phyloP scores from a whole-genome alignment of 2,113 vertebrate genomes.

The Reinhardtius hippoglossoides region DNA sequence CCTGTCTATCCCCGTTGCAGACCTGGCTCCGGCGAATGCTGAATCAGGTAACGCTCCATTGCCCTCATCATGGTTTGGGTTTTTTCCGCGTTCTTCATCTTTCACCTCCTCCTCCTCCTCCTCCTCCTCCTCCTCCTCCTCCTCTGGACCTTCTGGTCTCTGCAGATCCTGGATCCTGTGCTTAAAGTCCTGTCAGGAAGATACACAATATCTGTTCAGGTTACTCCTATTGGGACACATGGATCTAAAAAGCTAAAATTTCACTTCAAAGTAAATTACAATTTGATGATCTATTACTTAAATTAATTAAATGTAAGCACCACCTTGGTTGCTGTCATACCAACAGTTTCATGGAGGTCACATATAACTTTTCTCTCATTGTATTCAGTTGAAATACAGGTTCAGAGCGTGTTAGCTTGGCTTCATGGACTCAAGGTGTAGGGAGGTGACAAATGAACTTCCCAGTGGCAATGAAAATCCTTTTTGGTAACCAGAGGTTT shows the following conservation, averaged over 20 bases:
- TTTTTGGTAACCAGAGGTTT: background rate
- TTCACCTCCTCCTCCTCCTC: slow-evolving; percentile 5
- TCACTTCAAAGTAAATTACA: background rate
- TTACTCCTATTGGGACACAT: background rate
- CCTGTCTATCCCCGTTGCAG: slow-evolving; percentile 61
- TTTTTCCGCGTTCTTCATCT: slow-evolving; percentile 33
- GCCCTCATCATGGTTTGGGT: slow-evolving; percentile 42
- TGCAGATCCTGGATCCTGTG: slow-evolving; percentile 47
- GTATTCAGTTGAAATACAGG: background rate
- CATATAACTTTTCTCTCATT: background rate
- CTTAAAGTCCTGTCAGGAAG: slow-evolving; percentile 37
- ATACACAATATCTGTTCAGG: slow-evolving; percentile 16
- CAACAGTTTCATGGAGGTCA: background rate
- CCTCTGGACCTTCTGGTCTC: slow-evolving; percentile 54
- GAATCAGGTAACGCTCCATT: slow-evolving; percentile 61
- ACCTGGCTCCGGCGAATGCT: slow-evolving; percentile 53
- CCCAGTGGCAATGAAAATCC: background rate
- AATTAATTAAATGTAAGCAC: background rate
- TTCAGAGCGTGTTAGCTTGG: too few species aligned
- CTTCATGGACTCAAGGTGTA: too few species aligned
- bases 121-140: slow-evolving; percentile 30
- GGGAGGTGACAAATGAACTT: too few species aligned
- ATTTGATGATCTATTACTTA: background rate
- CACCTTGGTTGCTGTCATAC: background rate
- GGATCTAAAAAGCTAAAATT: background rate